Base-by-base conservation (phyloP, 2,888 invertebrate genomes). In the Orthosia incerta region DNA sequence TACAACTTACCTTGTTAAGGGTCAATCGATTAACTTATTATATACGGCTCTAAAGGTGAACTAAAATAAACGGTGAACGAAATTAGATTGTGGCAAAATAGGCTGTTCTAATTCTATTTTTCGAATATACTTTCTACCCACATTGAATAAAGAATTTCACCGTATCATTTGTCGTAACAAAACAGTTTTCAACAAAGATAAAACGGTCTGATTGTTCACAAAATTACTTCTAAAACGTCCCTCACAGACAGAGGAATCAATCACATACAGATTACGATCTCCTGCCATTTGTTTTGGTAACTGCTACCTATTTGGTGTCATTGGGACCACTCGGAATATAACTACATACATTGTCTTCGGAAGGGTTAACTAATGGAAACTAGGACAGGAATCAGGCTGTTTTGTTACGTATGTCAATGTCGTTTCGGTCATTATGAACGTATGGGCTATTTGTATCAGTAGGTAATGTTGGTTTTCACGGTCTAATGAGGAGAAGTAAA, bases 331-430 rank as follows among this genome's bases (percentile, higher is more conserved):
- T 67, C 20, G 26, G 69, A 66, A 71, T 71, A 20, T 45, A 60
- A 60, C 60, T 45, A 60, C 60, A 63, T 73, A 73, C 64, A 66
- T 76, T 77, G 75, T 80, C 67, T 74, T 65, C 67, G 62, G 72
- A 85, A 87, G 80, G 86, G 86, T 85, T 88, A 83, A 82, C 64
- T 86, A 80, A 86, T 89, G 80, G 79, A 51, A 73, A 76, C 81
- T 80, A 74, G 71, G 51, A 69, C 61, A 76, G 64, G 68, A 80
- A 62, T 78, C 62, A 63, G 60, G 50, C 46, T 51, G 26, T 69
- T 76, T 66, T 13, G 66, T 59, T 18, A 48, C 46, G 48, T 48
- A 48, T 53, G 53, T 67, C 74, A 69, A 26, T 69, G 39, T 56
- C 16, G 48, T 69, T 69, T 50, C 9, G 51, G 51, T 78, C 62